Percentiles rank a stretch among this genome's conserved stretches.
Conservation (phyloP, 1,140 invertebrate genomes). For the Sarcophaga peregrina region DNA sequence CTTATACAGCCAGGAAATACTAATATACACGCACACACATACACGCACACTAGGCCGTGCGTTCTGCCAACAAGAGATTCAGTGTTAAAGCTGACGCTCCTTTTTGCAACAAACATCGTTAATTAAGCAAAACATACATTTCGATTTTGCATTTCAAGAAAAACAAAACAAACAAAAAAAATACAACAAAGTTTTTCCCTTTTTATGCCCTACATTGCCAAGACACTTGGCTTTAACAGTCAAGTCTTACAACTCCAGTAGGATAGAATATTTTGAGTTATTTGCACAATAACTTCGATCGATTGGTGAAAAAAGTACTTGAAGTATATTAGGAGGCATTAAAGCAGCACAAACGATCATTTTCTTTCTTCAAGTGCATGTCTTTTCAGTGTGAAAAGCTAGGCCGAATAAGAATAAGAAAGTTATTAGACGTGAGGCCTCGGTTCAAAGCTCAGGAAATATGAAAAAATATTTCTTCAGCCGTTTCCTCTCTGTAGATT, state of each 20-base stretch:
- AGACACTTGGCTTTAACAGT: background rate
- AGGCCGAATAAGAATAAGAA: too few species aligned
- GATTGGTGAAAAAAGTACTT: background rate
- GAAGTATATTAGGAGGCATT: too few species aligned
- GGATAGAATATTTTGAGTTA: background rate
- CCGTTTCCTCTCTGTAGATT: too few species aligned
- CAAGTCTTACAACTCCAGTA: background rate
- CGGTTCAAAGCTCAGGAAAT: too few species aligned
- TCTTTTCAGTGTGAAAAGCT: too few species aligned
- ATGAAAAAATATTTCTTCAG: too few species aligned
- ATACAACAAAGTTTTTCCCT: background rate
- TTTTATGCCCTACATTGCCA: background rate
- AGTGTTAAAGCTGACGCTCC: slow-evolving; percentile 41
- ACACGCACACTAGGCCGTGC: background rate
- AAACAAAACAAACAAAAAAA: background rate
- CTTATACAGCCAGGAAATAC: background rate
- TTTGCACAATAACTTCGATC: background rate
- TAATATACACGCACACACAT: background rate
- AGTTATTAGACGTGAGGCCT: too few species aligned
- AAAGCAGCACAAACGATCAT: too few species aligned
- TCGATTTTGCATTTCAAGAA: slow-evolving; percentile 43
- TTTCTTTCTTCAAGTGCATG: too few species aligned
- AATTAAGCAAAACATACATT: slow-evolving; percentile 43
- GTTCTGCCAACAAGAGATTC: background rate
- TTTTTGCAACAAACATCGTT: slow-evolving; percentile 38